These are phyloP conservation scores for Tolypeutes matacus DNA, from an alignment of 2,797 vertebrate genomes.

Conservation along the genomic window DNA sequence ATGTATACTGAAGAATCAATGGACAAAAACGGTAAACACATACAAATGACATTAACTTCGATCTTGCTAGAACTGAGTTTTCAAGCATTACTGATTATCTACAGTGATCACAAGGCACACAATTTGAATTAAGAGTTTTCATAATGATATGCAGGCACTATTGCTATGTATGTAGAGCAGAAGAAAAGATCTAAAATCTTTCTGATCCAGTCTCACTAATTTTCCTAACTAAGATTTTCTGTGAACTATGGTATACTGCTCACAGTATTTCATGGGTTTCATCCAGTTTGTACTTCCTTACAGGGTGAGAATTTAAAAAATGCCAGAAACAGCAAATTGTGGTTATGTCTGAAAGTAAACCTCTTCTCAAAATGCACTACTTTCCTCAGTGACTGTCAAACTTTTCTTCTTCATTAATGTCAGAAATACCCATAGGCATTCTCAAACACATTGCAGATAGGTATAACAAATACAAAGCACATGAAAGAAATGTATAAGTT, in stretches of 20 bases:
- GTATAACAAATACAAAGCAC: slow-evolving; percentile 40
- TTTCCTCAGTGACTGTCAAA: slow-evolving; percentile 30
- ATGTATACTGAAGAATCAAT: slow-evolving; percentile 36
- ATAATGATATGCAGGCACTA: slow-evolving; percentile 17
- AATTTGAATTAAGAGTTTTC: slow-evolving; percentile 47
- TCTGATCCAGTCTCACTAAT: slow-evolving; percentile 31
- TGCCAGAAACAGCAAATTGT: slow-evolving; percentile 43
- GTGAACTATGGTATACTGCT: background rate
- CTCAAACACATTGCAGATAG: slow-evolving; percentile 29
- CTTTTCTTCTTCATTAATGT: slow-evolving; percentile 62
- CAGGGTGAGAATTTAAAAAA: slow-evolving; percentile 35
- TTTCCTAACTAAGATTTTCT: slow-evolving; percentile 47
- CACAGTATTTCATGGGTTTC: slow-evolving; percentile 22
- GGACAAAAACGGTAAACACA: slow-evolving; percentile 70
- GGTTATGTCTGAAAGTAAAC: slow-evolving; percentile 45
- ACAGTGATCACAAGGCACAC: slow-evolving; percentile 30
- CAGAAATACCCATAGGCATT: slow-evolving; percentile 33
- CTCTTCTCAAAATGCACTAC: slow-evolving; percentile 43
- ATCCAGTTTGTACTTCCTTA: slow-evolving; percentile 3
- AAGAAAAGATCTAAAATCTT: slow-evolving; percentile 12
- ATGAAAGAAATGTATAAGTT: slow-evolving; percentile 14
- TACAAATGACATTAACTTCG: slow-evolving; percentile 62
- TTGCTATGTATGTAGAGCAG: background rate
- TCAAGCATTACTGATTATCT: slow-evolving; percentile 43
- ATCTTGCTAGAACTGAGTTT: slow-evolving; percentile 48